These are phyloP conservation scores for Synergus laeviventris DNA, from an alignment of 2,888 invertebrate species.

Conservation along the genomic window DNA sequence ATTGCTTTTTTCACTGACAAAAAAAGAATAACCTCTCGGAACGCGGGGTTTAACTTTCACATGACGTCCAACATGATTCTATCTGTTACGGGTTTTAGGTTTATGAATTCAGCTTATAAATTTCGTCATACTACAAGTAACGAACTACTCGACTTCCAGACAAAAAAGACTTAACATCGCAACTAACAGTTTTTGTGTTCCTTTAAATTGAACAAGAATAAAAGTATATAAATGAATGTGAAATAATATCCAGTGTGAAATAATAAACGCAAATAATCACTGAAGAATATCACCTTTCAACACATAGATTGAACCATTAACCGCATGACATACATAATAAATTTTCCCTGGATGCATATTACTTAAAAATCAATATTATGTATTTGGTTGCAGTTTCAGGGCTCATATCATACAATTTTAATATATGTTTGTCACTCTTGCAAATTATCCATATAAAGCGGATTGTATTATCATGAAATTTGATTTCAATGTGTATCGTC, in stretches of 20 bases:
- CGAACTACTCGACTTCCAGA: neutral
- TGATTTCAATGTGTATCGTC: neutral
- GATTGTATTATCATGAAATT: neutral
- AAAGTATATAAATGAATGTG: too few relatives aligned
- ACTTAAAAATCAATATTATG: neutral
- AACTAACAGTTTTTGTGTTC: too few relatives aligned
- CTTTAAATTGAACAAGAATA: too few relatives aligned
- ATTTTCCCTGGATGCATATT: neutral
- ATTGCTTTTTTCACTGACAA: constrained; percentile 14
- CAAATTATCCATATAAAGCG: neutral
- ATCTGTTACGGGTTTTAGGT: neutral
- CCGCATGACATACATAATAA: neutral
- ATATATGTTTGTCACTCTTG: neutral
- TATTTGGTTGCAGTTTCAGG: neutral
- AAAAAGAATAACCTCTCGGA: constrained; percentile 16
- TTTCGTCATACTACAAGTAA: neutral
- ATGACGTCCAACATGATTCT: constrained; percentile 11
- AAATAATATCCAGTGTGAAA: too few relatives aligned
- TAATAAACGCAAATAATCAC: too few relatives aligned
- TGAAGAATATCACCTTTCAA: too few relatives aligned
- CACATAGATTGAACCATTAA: neutral
- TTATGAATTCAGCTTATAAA: neutral
- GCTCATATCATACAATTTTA: neutral
- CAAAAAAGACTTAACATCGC: neutral
- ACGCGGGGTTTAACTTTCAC: constrained; percentile 4